Base-by-base conservation (phyloP, 2,797 vertebrate genomes). In the Lerista edwardsae region DNA sequence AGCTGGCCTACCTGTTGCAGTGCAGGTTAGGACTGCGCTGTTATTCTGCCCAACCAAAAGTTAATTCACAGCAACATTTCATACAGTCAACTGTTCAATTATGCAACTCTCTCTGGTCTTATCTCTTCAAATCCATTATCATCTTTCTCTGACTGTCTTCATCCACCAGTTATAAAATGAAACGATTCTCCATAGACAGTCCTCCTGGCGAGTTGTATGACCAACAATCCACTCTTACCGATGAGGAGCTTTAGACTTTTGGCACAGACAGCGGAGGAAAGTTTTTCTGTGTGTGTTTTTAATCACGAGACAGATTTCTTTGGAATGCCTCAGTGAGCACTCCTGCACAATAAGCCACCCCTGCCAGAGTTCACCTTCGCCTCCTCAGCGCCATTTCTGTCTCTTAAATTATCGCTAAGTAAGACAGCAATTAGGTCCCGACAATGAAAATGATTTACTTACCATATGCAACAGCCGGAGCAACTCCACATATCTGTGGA, bases 401-500 rank as follows among this genome's bases (percentile, higher is more conserved):
- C 75, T 89, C 87, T 84, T 90, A 61, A 84, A 89, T 19, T 84
- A 25, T 76, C 86, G 72, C 64, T 92, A 89, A 87, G 67, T 86
- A 90, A 90, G 91, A 88, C 2, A 19, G 47, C 82, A 85, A 82
- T 91, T 89, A 84, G 68, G 36, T 84, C 85, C 89, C 78, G 86
- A 69, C 80, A 84, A 93, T 77, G 80, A 83, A 93, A 94, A 88
- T 84, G 7, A 90, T 85, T 83, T 87, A 95, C 98, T 97, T 94
- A 99, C 98, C 93, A 94, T 95, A 90, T 90, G 86, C 71, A 99
- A 95, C 87, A 96, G 95, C 94, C 96, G 97, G 87, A 99, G 97
- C 89, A 96, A 96, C 93, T 98, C 97, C 90, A 99, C 97, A 1
- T 98, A 99, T 87, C 99, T 99, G 96, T 71, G 88, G 91, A 92